Percentiles rank a stretch among this genome's conserved stretches.
Evolutionary conservation across 1,140 invertebrate species (phyloP).

Genomic region (Drosophila varians): DNA sequence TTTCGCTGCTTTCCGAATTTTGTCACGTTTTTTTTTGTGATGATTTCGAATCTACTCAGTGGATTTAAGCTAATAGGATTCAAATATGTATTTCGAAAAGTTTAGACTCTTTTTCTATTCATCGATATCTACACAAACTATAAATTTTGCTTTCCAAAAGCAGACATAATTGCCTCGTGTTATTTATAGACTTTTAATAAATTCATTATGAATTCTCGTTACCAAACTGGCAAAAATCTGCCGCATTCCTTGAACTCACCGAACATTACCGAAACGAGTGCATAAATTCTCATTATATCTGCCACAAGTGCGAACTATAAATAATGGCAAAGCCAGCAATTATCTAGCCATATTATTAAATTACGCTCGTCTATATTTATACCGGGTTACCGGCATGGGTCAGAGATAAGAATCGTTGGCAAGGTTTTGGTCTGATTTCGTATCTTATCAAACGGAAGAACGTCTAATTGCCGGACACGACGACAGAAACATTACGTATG

Average conservation of each 20-base stretch:
- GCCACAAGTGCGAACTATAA: conserved; percentile 47
- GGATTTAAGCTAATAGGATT: neutral
- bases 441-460: conserved; percentile 77
- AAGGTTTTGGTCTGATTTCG: neutral
- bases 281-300: conserved; percentile 25
- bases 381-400: conserved; percentile 56
- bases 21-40: conserved; percentile 50
- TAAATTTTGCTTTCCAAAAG: neutral
- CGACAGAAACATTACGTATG: conserved; percentile 9
- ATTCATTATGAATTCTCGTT: neutral
- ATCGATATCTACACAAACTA: neutral
- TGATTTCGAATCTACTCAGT: conserved; percentile 3
- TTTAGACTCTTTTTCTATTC: neutral
- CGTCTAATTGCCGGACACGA: conserved; percentile 51
- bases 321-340: conserved; percentile 48
- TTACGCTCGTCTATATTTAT: conserved; percentile 74
- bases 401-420: neutral
- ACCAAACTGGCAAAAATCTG: conserved; percentile 3
- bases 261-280: conserved; percentile 23
- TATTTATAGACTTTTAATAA: conserved; percentile 1
- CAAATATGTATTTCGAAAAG: neutral
- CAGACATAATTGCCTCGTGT: conserved; percentile 1
- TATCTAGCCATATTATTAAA: conserved; percentile 65
- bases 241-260: conserved; percentile 11
- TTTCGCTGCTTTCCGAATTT: conserved; percentile 19